Conservation (phyloP, 2,888 invertebrate genomes). For the Spisula subtruncata region DNA sequence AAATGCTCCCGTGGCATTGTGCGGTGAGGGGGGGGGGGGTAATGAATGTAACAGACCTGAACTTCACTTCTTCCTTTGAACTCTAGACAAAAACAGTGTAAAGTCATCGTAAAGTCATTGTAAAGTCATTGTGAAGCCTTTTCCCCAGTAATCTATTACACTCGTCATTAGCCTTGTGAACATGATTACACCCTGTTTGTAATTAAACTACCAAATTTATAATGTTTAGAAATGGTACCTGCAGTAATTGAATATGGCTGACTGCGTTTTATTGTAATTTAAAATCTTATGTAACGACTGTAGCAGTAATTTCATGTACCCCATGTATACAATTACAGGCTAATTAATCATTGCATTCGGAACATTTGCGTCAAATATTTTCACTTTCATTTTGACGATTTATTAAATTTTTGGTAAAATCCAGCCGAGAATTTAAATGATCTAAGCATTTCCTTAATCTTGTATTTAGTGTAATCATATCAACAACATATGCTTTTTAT, state of each 20-base stretch:
- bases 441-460: not conserved
- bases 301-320: too few species aligned
- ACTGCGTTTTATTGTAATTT: too few species aligned
- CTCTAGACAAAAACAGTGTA: not conserved
- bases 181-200: not conserved
- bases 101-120: too few species aligned
- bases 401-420: not conserved
- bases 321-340: too few species aligned
- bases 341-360: too few species aligned
- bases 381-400: not conserved
- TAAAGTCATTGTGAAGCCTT: too few species aligned
- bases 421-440: not conserved
- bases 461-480: conserved; percentile 7
- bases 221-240: too few species aligned
- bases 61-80: conserved; percentile 2
- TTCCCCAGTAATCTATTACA: not conserved
- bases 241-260: too few species aligned
- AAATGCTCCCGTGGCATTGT: conserved; percentile 22
- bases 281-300: too few species aligned
- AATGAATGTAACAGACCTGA: conserved; percentile 21
- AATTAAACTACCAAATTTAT: too few species aligned
- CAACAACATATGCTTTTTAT: not conserved
- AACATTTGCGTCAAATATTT: too few species aligned
- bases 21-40: not conserved
- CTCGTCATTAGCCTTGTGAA: not conserved